phyloP scores from a whole-genome alignment of 2,888 invertebrate genomes.

The Cephus rjabovi region DNA sequence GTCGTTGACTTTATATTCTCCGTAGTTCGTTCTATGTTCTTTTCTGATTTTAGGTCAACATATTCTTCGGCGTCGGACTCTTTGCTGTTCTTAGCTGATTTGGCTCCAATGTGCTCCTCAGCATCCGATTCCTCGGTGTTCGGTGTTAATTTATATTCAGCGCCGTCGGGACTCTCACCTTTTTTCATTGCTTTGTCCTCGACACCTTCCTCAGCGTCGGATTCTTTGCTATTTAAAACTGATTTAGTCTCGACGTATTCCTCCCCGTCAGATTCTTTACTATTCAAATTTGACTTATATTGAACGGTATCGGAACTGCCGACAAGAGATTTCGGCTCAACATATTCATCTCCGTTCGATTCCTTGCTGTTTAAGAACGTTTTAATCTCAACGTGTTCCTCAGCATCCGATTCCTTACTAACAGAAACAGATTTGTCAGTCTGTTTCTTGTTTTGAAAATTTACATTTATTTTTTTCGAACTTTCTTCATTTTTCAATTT shows the following conservation, averaged over 20 bases:
- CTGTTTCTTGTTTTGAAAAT: not conserved
- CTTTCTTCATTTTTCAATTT: not conserved
- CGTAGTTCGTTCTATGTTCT: no score
- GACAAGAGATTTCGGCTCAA: no score
- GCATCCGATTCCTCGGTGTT: conserved; percentile 7
- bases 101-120: not conserved
- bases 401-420: not conserved
- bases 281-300: not conserved
- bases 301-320: not conserved
- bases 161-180: not conserved
- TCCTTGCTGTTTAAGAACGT: not conserved
- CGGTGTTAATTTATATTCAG: not conserved
- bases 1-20: not conserved
- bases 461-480: not conserved
- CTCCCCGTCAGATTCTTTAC: not conserved
- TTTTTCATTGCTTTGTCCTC: not conserved
- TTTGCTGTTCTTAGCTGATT: conserved; percentile 1
- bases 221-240: not conserved
- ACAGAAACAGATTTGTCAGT: not conserved
- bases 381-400: not conserved
- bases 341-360: not conserved
- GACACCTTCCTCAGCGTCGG: not conserved
- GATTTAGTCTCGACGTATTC: not conserved
- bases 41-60: conserved; percentile 7
- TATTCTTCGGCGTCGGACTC: conserved; percentile 28